Evolutionary conservation across 1,140 invertebrate genomes (phyloP).

Genomic region (Zaprionus camerounensis): DNA sequence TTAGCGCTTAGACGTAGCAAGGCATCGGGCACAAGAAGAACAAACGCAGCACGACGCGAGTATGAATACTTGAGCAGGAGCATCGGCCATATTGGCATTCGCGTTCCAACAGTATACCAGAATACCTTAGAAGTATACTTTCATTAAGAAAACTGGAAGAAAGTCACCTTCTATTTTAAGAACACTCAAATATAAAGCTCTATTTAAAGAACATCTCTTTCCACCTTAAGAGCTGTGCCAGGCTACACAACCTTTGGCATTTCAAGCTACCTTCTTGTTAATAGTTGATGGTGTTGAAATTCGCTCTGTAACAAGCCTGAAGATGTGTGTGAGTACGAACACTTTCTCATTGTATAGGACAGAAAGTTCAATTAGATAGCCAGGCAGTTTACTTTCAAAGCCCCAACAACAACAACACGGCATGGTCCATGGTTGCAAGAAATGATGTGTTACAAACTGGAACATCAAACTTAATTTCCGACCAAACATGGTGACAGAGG

Average conservation of each 20-base stretch:
- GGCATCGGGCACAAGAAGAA: slow-evolving; percentile 13
- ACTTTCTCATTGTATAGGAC: background rate
- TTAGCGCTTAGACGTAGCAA: slow-evolving; percentile 40
- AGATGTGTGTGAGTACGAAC: too few species aligned
- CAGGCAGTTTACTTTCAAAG: background rate
- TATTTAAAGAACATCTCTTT: too few species aligned
- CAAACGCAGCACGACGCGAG: background rate
- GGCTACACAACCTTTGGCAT: too few species aligned
- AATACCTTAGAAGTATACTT: background rate
- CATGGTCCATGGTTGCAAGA: background rate
- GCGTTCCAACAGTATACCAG: background rate
- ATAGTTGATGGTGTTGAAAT: too few species aligned
- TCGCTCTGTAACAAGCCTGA: too few species aligned
- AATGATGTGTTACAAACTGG: slow-evolving; percentile 59
- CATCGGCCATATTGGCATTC: background rate
- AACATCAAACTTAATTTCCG: slow-evolving; percentile 71
- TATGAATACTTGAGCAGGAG: background rate
- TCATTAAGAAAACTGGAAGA: background rate
- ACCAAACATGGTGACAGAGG: slow-evolving; percentile 48
- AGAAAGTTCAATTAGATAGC: slow-evolving; percentile 5
- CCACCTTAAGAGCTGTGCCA: too few species aligned
- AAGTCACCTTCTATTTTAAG: too few species aligned
- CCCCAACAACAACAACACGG: background rate
- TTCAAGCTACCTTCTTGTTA: too few species aligned
- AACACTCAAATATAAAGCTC: too few species aligned